phyloP scores from a whole-genome alignment of 2,113 vertebrate species.

The Leucopternis melanops region DNA sequence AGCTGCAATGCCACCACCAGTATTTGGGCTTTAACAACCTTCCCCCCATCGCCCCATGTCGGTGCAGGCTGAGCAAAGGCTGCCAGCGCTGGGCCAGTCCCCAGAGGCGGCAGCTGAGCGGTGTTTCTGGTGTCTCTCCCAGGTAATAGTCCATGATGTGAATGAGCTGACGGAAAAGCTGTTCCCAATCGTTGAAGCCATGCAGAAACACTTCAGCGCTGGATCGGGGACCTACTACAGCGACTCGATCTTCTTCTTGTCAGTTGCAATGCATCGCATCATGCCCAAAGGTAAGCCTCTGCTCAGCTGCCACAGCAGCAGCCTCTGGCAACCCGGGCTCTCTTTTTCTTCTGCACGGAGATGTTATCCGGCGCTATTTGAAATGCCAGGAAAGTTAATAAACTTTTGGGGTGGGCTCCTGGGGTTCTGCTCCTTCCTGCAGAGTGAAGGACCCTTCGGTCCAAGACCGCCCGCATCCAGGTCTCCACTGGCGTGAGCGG shows the following conservation, averaged over 20 bases:
- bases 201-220: slow-evolving; percentile 97
- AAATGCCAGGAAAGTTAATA: neutral
- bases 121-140: neutral
- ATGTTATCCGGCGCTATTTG: neutral
- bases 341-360: neutral
- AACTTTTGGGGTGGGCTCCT: neutral
- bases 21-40: neutral
- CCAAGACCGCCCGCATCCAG: neutral
- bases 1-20: neutral
- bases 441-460: neutral
- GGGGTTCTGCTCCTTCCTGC: neutral
- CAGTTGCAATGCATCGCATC: slow-evolving; percentile 93
- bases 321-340: neutral
- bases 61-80: neutral
- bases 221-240: slow-evolving; percentile 94
- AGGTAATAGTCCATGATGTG: slow-evolving; percentile 94
- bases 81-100: neutral
- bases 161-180: slow-evolving; percentile 83
- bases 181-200: slow-evolving; percentile 87
- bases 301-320: neutral
- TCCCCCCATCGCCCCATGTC: accelerated
- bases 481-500: neutral
- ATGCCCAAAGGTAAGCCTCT: slow-evolving; percentile 84
- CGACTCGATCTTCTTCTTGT: slow-evolving; percentile 96
- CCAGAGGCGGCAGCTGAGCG: accelerated